These are phyloP conservation scores for Drosophila anomelani DNA, from an alignment of 2,888 invertebrate genomes.

Conservation along the genomic window DNA sequence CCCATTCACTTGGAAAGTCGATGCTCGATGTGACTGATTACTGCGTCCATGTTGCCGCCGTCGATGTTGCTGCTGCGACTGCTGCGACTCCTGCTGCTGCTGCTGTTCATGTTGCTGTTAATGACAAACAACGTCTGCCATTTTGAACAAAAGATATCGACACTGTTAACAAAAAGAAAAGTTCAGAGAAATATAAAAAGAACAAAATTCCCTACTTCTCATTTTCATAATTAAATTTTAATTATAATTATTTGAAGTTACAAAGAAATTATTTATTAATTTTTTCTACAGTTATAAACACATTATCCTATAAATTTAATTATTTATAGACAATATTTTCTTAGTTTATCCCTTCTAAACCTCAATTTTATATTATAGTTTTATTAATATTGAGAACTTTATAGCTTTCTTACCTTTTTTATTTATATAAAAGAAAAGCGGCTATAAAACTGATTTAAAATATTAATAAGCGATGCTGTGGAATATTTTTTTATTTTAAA, in stretches of 20 bases:
- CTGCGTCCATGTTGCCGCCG: conserved; percentile 53
- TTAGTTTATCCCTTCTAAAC: neutral
- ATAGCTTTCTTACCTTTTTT: neutral
- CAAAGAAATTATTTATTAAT: neutral
- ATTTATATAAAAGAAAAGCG: neutral
- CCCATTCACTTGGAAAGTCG: conserved; percentile 80
- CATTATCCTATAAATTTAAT: neutral
- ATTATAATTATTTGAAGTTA: neutral
- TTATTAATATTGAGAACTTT: neutral
- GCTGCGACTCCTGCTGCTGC: conserved; percentile 15
- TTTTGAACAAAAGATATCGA: conserved; percentile 62
- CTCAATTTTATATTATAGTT: too few relatives aligned
- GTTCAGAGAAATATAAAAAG: neutral
- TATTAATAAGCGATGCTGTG: neutral
- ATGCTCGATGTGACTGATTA: conserved; percentile 79
- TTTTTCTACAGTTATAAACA: too few relatives aligned
- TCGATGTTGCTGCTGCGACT: conserved; percentile 28
- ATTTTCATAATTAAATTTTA: neutral
- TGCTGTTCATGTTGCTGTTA: conserved; percentile 50
- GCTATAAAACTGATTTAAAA: neutral
- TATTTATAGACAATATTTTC: neutral
- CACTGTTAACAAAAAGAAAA: conserved; percentile 10
- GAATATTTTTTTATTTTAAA: neutral
- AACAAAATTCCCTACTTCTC: neutral
- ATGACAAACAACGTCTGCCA: conserved; percentile 77